These are phyloP conservation scores for Doryteuthis pealeii DNA, from an alignment of 1,140 invertebrate genomes.

Conservation along the genomic window DNA sequence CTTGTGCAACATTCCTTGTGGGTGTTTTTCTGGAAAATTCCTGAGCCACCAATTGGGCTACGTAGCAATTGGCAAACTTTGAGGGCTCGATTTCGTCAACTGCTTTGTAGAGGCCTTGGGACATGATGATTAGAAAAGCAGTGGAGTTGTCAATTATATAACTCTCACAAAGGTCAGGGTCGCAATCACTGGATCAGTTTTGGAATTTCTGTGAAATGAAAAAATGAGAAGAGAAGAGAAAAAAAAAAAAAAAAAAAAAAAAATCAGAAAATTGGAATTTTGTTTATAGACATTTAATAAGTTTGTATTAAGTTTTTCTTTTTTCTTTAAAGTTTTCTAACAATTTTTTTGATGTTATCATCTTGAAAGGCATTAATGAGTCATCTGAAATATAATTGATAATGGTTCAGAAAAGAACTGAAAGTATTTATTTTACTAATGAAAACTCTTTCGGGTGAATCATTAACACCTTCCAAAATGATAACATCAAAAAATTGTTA, in stretches of 20 bases:
- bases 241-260: constrained; percentile 7
- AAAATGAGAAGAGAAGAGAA: constrained; percentile 14
- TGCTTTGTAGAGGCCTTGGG: constrained; percentile 80
- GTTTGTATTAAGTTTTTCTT: too few species aligned
- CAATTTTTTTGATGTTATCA: too few species aligned
- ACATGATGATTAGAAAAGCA: constrained; percentile 83
- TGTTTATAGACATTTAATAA: not conserved
- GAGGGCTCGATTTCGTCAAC: constrained; percentile 71
- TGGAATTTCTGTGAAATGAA: constrained; percentile 62
- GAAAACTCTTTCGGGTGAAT: too few species aligned
- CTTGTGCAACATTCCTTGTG: constrained; percentile 80
- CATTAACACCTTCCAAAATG: too few species aligned
- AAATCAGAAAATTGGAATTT: not conserved
- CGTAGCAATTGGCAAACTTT: constrained; percentile 46
- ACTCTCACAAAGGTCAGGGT: constrained; percentile 76
- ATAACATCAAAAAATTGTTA: too few species aligned
- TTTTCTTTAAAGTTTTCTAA: too few species aligned
- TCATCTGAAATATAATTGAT: too few species aligned
- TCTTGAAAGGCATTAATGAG: too few species aligned
- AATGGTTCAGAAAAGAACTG: too few species aligned
- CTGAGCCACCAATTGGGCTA: constrained; percentile 56
- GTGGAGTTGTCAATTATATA: constrained; percentile 76
- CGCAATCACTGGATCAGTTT: constrained; percentile 78
- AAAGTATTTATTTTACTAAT: too few species aligned
- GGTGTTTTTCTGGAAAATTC: constrained; percentile 80